A percentile compares a stretch with the other conserved stretches of the same genome.
These are phyloP conservation scores for Damaliscus lunatus DNA, from an alignment of 2,113 vertebrate species.

Conservation along the genomic window DNA sequence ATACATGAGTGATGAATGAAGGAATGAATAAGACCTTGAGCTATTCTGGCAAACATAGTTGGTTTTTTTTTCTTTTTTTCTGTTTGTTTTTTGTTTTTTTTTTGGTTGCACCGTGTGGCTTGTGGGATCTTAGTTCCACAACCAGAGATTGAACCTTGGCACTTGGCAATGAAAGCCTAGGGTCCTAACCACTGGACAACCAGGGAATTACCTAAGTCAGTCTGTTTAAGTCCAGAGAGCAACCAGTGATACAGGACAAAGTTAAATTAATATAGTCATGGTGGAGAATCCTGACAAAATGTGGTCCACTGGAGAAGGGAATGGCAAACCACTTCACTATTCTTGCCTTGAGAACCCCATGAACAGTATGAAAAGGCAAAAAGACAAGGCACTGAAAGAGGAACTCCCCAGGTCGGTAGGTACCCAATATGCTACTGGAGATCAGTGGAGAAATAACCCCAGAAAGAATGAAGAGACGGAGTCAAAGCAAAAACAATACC, in stretches of 20 bases:
- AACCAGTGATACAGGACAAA: not conserved
- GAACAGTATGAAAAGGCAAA: not conserved
- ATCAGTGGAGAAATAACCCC: not conserved
- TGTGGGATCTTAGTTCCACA: not conserved
- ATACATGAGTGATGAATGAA: not conserved
- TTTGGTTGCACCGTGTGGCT: not conserved
- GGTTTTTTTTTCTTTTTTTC: not conserved
- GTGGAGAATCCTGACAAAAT: not conserved
- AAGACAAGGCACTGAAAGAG: not conserved
- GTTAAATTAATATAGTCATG: not conserved
- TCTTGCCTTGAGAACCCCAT: not conserved
- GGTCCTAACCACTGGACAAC: not conserved
- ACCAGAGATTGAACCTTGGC: not conserved
- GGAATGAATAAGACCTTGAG: not conserved
- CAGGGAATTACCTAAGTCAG: not conserved
- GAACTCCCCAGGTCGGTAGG: not conserved
- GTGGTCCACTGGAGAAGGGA: not conserved
- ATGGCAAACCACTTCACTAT: not conserved
- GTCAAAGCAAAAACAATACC: not conserved
- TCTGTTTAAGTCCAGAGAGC: not conserved
- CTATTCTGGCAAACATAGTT: not conserved
- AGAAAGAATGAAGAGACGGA: not conserved
- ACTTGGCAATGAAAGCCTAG: rapidly evolving
- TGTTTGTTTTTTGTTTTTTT: not conserved
- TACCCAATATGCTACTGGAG: not conserved